Evolutionary conservation across 2,888 invertebrate genomes (phyloP), one percentile per base, ranked within the genome.

Genomic region (Cotesia congregata): DNA sequence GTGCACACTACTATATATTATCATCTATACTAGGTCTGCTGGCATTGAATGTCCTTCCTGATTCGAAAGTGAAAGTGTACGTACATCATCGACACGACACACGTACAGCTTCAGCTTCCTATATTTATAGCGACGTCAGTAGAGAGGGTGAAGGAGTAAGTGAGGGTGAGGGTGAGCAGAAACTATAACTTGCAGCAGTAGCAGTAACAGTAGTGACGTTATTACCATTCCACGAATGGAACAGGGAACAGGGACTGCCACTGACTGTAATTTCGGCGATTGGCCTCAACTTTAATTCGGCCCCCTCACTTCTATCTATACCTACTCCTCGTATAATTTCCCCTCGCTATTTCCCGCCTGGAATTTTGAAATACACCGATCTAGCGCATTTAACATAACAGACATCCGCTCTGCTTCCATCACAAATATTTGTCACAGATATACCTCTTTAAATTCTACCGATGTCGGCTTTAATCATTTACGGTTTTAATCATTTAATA

Each of bases 21-120:
- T 72, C 67, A 72, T 72, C 15, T 61, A 60, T 6, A 59, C 65
- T 59, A 50, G 7, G 39, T 12, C 71, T 61, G 39, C 72, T 41
- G 60, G 59, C 61, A 41, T 61, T 61, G 39, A 9, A 30, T 39
- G 61, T 62, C 15, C 61, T 38, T 60, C 40, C 62, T 69, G 65
- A 50, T 50, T 67, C 9, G 76, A 76, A 76, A 76, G 67, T 40
- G 72, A 76, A 76, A 76, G 76, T 76, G 50, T 69, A 75, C 17
- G 60, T 40, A 68, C 41, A 20, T 41, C 40, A 50, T 59, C 59
- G 15, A 67, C 61, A 60, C 67, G 30, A 61, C 62, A 41, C 39
- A 68, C 15, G 62, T 62, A 69, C 38, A 64, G 50, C 64, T 50
- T 41, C 30, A 17, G 41, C 64, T 75, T 20, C 67, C 41, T 61